Percentiles rank a stretch among this genome's conserved stretches.
Conservation (phyloP, 2,113 vertebrate species). For the Zingel zingel region DNA sequence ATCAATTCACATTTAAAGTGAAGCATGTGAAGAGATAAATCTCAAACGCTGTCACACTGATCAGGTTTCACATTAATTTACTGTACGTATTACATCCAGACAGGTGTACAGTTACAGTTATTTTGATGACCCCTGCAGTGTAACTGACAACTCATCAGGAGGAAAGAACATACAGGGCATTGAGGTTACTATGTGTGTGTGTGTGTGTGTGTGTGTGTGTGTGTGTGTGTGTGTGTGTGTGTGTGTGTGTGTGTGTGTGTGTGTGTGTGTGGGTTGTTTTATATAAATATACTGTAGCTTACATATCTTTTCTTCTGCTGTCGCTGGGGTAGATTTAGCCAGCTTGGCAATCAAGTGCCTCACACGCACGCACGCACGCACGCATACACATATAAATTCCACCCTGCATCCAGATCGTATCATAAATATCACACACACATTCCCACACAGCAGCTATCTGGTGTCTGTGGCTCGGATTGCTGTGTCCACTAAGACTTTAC, state of each 20-base stretch:
- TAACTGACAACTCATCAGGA: conserved; percentile 54
- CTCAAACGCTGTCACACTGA: conserved; percentile 24
- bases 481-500: conserved; percentile 79
- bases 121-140: conserved; percentile 72
- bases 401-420: conserved; percentile 57
- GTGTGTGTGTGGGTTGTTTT: conserved; percentile 37
- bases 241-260: not conserved
- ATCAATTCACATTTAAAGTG: conserved; percentile 47
- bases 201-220: conserved; percentile 3
- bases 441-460: conserved; percentile 55
- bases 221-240: not conserved
- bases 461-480: conserved; percentile 59
- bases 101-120: conserved; percentile 63
- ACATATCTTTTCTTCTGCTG: conserved; percentile 61
- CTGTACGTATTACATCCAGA: conserved; percentile 39
- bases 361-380: conserved; percentile 21
- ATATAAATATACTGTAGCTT: conserved; percentile 59
- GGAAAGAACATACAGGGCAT: conserved; percentile 63
- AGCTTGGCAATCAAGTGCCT: conserved; percentile 41
- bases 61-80: conserved; percentile 64
- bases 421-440: conserved; percentile 66
- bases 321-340: conserved; percentile 43
- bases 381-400: conserved; percentile 57
- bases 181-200: not conserved
- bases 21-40: conserved; percentile 39